Base-by-base conservation (phyloP, 2,888 invertebrate genomes). In the Drosophila incognita region DNA sequence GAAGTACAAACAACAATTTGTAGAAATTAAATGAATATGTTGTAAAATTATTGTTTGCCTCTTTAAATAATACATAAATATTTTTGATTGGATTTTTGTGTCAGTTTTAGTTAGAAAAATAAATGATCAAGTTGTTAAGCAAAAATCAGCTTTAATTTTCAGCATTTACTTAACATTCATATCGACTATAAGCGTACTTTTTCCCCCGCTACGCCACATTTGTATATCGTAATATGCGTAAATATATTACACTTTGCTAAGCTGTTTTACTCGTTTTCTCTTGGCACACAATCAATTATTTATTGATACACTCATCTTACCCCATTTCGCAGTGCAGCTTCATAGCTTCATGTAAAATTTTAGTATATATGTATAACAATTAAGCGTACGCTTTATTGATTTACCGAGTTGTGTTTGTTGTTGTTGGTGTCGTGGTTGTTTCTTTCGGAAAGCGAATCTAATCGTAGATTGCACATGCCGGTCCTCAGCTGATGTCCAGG, bases 381-480 rank as follows among this genome's bases (percentile, higher is more conserved):
- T 71, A 70, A 36, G 53, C 61, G 51, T 36, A 38, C 24, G 15
- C 24, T 54, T 49, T 70, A 70, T 70, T 60, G 70, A 69, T 65
- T 64, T 24, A 54, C 42, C 42, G 46, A 57, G 57, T 40, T 48
- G 36, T 58, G 46, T 15, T 27, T 49, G 21, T 36, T 48, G 59
- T 54, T 36, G 49, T 13, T 61, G 46, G 33, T 33, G 33, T 33
- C 33, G 33, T 42, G 58, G 53, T 63, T 48, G 67, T 29, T 68
- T 49, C 11, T 27, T 35, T 57, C 21, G 49, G 31, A 64, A 40
- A 53, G 38, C 54, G 48, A 79, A 63, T 67, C 74, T 79, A 68
- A 79, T 82, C 82, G 42, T 57, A 66, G 66, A 69, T 71, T 82
- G 64, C 65, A 78, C 56, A 57, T 21, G 64, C 71, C 64, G 46